Evolutionary conservation across 2,113 vertebrate species (phyloP).

Genomic region (Ondatra zibethicus): DNA sequence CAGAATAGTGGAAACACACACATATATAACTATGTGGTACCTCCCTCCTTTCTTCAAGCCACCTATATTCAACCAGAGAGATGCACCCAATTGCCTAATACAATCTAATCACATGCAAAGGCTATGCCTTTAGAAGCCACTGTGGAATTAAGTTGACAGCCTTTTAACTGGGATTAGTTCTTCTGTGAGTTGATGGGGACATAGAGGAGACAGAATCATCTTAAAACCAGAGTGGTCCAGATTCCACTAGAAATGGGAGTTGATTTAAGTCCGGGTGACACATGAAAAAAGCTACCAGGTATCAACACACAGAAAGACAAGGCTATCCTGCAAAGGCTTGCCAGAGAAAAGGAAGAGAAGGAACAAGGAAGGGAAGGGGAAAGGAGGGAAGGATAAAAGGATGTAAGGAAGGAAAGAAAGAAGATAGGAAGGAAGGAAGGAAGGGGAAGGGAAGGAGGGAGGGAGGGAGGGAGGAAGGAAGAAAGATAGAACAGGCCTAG

Average conservation of each 20-base stretch:
- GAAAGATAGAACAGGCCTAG: neutral
- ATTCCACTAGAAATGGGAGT: neutral
- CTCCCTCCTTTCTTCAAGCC: neutral
- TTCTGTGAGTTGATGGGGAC: too few relatives aligned
- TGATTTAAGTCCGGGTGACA: neutral
- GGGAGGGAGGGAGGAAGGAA: rapidly evolving
- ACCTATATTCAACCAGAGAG: too few relatives aligned
- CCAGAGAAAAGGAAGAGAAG: neutral
- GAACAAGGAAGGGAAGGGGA: too few relatives aligned
- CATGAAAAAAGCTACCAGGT: neutral
- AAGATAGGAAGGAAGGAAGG: neutral
- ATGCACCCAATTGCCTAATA: neutral
- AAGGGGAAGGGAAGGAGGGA: rapidly evolving
- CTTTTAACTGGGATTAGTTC: neutral
- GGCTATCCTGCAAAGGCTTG: neutral
- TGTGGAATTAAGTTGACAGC: too few relatives aligned
- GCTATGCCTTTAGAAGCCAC: too few relatives aligned
- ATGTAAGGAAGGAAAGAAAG: too few relatives aligned
- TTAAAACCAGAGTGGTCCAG: neutral
- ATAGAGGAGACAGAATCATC: neutral
- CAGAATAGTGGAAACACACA: neutral
- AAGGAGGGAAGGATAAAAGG: too few relatives aligned
- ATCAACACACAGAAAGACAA: neutral
- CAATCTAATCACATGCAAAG: neutral
- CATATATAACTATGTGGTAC: neutral